A percentile compares a stretch with the other conserved stretches of the same genome.
phyloP scores from a whole-genome alignment of 1,140 invertebrate genomes.

The Drosophila parvula region DNA sequence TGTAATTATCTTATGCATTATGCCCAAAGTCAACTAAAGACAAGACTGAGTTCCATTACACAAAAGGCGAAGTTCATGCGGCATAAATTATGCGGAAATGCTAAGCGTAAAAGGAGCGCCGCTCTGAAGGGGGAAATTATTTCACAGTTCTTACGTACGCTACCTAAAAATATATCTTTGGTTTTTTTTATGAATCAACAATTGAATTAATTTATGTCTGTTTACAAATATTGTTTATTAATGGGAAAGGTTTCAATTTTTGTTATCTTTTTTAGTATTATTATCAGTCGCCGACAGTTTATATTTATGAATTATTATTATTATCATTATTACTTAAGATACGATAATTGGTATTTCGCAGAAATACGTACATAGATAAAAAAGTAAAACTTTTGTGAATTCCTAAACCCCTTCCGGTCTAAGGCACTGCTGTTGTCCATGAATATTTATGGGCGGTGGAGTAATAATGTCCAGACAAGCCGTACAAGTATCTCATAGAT shows the following conservation, averaged over 20 bases:
- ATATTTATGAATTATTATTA: conserved; percentile 14
- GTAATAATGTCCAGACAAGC: conserved; percentile 28
- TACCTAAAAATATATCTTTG: background rate
- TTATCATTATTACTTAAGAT: background rate
- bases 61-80: conserved; percentile 35
- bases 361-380: background rate
- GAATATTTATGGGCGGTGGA: conserved; percentile 35
- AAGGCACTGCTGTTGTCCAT: conserved; percentile 24
- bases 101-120: background rate
- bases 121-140: background rate
- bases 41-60: conserved; percentile 42
- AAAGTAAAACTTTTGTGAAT: background rate
- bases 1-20: conserved; percentile 50
- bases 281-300: conserved; percentile 12
- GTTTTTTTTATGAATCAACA: conserved; percentile 2
- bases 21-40: conserved; percentile 43
- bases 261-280: conserved; percentile 1
- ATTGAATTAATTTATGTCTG: conserved; percentile 6
- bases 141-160: background rate
- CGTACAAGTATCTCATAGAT: conserved; percentile 52
- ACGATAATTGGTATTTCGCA: background rate
- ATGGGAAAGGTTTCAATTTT: background rate
- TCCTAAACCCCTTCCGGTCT: background rate
- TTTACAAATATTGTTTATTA: conserved; percentile 17
- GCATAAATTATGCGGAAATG: conserved; percentile 37